phyloP scores from a whole-genome alignment of 2,113 vertebrate species.

The Microcebus murinus region DNA sequence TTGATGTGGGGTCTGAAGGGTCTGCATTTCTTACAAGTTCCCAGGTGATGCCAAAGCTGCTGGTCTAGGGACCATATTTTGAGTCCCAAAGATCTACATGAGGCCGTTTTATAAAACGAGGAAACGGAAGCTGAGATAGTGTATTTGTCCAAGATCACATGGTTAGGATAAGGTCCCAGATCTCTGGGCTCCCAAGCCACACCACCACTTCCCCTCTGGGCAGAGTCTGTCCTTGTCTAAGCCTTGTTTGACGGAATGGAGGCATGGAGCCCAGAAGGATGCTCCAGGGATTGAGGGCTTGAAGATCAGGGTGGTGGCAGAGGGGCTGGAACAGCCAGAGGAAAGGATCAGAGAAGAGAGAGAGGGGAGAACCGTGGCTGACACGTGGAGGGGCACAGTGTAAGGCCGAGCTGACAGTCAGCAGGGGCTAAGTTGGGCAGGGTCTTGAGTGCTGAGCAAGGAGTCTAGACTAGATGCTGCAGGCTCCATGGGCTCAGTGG shows the following conservation, averaged over 20 bases:
- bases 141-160: background rate
- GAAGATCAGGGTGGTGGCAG: background rate
- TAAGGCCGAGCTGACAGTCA: background rate
- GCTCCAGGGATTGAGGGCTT: background rate
- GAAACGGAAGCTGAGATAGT: background rate
- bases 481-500: background rate
- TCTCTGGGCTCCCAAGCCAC: background rate
- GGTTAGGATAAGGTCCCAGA: background rate
- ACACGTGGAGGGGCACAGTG: background rate
- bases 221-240: background rate
- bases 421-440: background rate
- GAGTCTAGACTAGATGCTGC: background rate
- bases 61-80: background rate
- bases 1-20: background rate
- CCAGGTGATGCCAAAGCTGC: background rate
- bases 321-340: background rate
- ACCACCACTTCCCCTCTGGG: background rate
- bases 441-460: background rate
- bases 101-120: background rate
- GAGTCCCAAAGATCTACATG: background rate
- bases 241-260: background rate
- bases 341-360: background rate
- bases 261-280: background rate
- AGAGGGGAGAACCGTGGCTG: background rate
- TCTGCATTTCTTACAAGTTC: constrained; percentile 7